These are phyloP conservation scores for Choloepus didactylus DNA, from an alignment of 2,797 vertebrate species.

Conservation along the genomic window DNA sequence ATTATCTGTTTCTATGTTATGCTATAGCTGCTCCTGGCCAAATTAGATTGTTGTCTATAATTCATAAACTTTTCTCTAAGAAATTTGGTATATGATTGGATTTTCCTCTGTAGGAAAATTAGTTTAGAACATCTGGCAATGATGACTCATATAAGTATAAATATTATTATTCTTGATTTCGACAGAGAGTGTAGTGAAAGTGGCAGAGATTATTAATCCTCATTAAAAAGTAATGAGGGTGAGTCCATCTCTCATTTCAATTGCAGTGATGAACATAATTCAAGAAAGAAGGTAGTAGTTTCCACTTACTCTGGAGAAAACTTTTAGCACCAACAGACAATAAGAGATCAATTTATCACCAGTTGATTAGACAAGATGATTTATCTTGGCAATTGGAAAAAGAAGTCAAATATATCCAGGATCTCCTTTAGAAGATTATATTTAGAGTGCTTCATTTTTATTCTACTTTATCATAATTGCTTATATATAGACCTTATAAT, in stretches of 20 bases:
- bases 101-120: background rate
- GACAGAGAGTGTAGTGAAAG: background rate
- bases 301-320: background rate
- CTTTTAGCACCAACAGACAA: background rate
- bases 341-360: background rate
- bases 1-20: background rate
- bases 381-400: background rate
- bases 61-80: background rate
- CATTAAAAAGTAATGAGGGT: slow-evolving; percentile 38
- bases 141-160: background rate
- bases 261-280: slow-evolving; percentile 8
- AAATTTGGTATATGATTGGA: background rate
- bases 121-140: background rate
- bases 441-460: background rate
- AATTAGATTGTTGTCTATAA: background rate
- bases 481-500: background rate
- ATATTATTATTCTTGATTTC: background rate
- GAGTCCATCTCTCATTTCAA: background rate
- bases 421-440: background rate
- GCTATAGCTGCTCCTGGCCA: background rate
- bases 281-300: background rate
- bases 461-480: background rate
- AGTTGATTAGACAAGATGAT: background rate
- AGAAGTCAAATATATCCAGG: background rate
- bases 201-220: background rate